Conservation (phyloP, 2,888 invertebrate species). For the Pterostichus niger region DNA sequence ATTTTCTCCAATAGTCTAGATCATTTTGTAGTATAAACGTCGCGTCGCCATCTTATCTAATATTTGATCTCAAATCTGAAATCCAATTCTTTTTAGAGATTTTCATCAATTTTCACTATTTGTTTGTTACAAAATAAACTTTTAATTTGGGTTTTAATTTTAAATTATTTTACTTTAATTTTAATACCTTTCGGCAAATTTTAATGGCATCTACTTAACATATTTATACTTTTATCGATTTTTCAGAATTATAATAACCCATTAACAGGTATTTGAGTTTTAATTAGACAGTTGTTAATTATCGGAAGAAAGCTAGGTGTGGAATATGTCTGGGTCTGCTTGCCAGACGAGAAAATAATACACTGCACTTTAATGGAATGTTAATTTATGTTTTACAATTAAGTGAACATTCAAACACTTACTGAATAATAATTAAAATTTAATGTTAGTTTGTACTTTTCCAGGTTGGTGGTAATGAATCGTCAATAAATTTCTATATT, state of each 20-base stretch:
- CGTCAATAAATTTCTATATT: too few relatives aligned
- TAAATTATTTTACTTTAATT: too few relatives aligned
- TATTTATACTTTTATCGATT: background rate
- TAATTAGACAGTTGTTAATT: constrained; percentile 17
- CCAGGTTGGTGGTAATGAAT: background rate
- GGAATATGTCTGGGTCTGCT: background rate
- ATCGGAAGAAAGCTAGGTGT: constrained; percentile 29
- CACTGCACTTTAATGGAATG: constrained; percentile 21
- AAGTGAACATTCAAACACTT: background rate
- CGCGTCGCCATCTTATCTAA: too few relatives aligned
- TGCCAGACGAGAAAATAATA: constrained; percentile 44
- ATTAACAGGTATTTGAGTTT: constrained; percentile 7
- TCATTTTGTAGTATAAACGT: too few relatives aligned
- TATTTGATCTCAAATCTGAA: too few relatives aligned
- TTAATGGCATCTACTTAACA: background rate
- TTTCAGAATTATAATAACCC: background rate
- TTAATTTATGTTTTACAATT: constrained; percentile 39
- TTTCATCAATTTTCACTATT: too few relatives aligned
- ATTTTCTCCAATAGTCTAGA: too few relatives aligned
- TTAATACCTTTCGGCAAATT: background rate
- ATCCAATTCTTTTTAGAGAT: too few relatives aligned
- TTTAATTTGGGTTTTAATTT: too few relatives aligned
- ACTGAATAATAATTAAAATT: constrained; percentile 29
- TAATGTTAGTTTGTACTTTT: constrained; percentile 22
- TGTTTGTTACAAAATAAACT: background rate